Conservation (phyloP, 2,113 vertebrate species). For the Pycnonotus jocosus region DNA sequence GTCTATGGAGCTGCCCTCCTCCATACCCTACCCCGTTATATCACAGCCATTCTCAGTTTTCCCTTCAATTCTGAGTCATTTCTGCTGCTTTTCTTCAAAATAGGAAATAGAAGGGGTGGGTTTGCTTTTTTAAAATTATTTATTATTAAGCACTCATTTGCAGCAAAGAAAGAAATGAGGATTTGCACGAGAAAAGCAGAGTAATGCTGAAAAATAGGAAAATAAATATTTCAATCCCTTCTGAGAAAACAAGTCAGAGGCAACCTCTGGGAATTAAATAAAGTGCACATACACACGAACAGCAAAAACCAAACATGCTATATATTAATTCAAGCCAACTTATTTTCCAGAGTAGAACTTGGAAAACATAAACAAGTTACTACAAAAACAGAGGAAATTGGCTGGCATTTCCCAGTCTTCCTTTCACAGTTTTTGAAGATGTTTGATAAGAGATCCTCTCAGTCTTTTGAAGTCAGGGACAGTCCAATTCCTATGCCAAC, state of each 20-base stretch:
- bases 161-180: neutral
- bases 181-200: neutral
- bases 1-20: neutral
- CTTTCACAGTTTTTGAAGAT: slow-evolving; percentile 52
- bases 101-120: neutral
- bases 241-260: slow-evolving; percentile 16
- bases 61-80: neutral
- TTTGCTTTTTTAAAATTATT: neutral
- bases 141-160: neutral
- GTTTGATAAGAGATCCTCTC: slow-evolving; percentile 39
- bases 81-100: neutral
- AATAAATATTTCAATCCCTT: neutral
- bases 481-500: neutral
- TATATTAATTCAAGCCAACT: slow-evolving; percentile 29
- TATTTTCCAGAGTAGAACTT: neutral
- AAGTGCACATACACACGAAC: neutral
- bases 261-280: neutral
- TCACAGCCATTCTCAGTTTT: neutral
- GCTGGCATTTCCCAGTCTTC: slow-evolving; percentile 46
- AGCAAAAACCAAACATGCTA: neutral
- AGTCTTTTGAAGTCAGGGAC: slow-evolving; percentile 31
- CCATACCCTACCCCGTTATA: neutral
- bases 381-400: slow-evolving; percentile 39
- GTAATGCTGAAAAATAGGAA: neutral
- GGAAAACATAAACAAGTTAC: slow-evolving; percentile 10